Evolutionary conservation across 2,888 invertebrate genomes (phyloP).

Genomic region (Conchocele bisecta): DNA sequence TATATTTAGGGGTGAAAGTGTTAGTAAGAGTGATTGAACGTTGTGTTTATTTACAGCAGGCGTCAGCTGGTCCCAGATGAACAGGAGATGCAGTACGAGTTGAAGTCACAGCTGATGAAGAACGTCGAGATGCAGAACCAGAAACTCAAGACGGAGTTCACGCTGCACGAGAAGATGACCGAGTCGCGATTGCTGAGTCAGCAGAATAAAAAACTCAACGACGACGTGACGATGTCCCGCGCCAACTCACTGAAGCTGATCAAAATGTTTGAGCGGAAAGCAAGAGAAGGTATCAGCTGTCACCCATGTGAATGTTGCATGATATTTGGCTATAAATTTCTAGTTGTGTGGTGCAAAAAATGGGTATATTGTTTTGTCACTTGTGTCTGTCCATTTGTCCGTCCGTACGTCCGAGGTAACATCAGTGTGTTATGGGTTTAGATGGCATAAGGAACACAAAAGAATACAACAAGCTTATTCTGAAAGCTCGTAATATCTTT

Average conservation of each 20-base stretch:
- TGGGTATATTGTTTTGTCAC: too few relatives aligned
- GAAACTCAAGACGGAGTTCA: conserved; percentile 71
- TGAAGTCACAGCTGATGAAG: conserved; percentile 73
- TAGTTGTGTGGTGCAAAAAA: too few relatives aligned
- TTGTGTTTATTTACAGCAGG: too few relatives aligned
- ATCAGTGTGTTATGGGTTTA: too few relatives aligned
- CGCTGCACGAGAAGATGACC: conserved; percentile 70
- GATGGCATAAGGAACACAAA: too few relatives aligned
- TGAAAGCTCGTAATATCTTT: too few relatives aligned
- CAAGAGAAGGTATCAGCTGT: conserved; percentile 70
- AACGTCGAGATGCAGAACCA: conserved; percentile 74
- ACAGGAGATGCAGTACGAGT: conserved; percentile 73
- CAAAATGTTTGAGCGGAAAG: conserved; percentile 73
- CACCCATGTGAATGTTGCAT: background rate
- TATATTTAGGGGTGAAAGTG: too few relatives aligned
- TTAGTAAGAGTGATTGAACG: too few relatives aligned
- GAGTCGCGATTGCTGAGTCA: conserved; percentile 66
- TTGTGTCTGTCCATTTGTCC: too few relatives aligned
- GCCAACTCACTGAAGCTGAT: conserved; percentile 71
- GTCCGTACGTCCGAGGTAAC: too few relatives aligned
- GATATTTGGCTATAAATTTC: too few relatives aligned
- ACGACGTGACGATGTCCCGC: conserved; percentile 66
- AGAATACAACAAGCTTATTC: too few relatives aligned
- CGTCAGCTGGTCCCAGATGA: conserved; percentile 71
- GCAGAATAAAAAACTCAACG: conserved; percentile 61